phyloP scores from a whole-genome alignment of 2,888 invertebrate species.

The Drosophila heteroneura region DNA sequence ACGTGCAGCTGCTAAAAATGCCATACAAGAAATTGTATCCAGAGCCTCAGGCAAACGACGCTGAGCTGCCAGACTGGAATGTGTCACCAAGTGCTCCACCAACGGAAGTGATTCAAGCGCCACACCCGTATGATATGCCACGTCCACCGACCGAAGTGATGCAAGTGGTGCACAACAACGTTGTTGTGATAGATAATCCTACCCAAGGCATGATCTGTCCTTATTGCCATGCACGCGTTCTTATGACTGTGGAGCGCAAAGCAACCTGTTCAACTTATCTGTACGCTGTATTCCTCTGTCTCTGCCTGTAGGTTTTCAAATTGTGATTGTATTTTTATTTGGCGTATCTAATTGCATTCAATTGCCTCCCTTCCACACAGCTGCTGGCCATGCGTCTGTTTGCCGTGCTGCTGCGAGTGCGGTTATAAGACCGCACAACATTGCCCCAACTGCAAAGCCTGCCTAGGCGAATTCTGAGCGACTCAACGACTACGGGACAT shows the following conservation, averaged over 20 bases:
- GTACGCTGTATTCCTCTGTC: conserved; percentile 51
- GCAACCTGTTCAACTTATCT: conserved; percentile 54
- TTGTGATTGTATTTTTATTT: too few species aligned
- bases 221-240: conserved; percentile 40
- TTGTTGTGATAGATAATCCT: conserved; percentile 19
- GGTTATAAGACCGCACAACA: conserved; percentile 52
- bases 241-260: conserved; percentile 46
- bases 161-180: conserved; percentile 35
- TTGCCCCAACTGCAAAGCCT: conserved; percentile 67
- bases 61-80: neutral
- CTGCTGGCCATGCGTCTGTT: conserved; percentile 63
- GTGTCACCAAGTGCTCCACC: conserved; percentile 38
- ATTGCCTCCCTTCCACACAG: conserved; percentile 19
- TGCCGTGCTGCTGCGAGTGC: conserved; percentile 66
- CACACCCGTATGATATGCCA: neutral
- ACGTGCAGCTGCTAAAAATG: conserved; percentile 28
- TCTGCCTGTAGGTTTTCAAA: conserved; percentile 39
- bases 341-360: conserved; percentile 1
- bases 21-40: conserved; percentile 30
- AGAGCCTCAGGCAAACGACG: conserved; percentile 32
- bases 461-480: conserved; percentile 48
- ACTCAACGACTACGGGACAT: neutral
- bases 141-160: neutral
- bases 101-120: conserved; percentile 6
- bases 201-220: conserved; percentile 54